Base-by-base conservation (phyloP, 1,140 invertebrate species). In the Bombus terrestris region DNA sequence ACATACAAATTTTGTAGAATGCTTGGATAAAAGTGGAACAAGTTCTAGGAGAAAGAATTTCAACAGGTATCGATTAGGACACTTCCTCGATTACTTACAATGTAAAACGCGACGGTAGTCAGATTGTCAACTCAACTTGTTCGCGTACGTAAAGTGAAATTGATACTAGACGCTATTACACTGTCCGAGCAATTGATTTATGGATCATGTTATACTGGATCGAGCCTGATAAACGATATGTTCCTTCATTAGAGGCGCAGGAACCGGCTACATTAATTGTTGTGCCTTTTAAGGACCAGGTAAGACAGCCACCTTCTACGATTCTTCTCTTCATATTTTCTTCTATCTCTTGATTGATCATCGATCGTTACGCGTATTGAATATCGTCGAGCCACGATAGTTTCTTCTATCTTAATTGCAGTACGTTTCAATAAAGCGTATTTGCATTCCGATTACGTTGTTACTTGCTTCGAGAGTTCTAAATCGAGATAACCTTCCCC, bases 121-220 rank as follows among this genome's bases (percentile, higher is more conserved):
- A 22, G 28, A 35, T 64, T 62, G 37, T 82, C 32, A 25, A 71
- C 53, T 81, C 69, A 32, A 25, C 78, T 66, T 28, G 78, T 71
- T 35, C 43, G 35, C 8, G 28, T 71, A 43, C 28, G 28, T 57
- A 57, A 81, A 41, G 59, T n/a, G 66, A 80, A 71, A 81, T 43
- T n/a, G 66, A 71, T 81, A 71, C 35, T 18, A 43, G 69, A 28
- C 22, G n/a, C 53, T 82, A 53, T 53, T 39, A 37, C 32, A 25
- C 64, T 35, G 87, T 43, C 37, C 53, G 25, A 71, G 69, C 69
- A 88, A 88, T 84, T 88, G 87, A 88, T 88, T 88, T 88, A 88
- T 88, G 75, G 77, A 80, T 84, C 72, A 35, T 25, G 69, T 80
- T 88, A 88, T 66, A 71, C 43, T 28, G 72, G 62, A 53, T 41